Percentiles rank a stretch among this genome's conserved stretches.
Conservation (phyloP, 2,113 vertebrate species). For the Gorsachius goisagi region DNA sequence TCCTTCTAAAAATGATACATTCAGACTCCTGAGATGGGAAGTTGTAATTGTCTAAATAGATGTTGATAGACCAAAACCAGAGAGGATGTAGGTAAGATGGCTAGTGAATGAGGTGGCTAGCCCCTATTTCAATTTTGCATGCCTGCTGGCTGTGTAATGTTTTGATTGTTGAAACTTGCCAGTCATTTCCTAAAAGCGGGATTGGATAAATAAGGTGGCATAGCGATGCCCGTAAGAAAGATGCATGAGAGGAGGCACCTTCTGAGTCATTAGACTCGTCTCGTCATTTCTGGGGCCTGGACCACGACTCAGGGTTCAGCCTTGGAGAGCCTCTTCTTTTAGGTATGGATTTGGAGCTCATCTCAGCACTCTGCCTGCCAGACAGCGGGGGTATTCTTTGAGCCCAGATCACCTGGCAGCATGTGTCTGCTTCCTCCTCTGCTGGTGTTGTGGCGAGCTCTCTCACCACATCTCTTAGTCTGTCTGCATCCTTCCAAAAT, state of each 20-base stretch:
- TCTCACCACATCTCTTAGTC: not conserved
- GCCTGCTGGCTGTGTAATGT: not conserved
- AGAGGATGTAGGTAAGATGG: not conserved
- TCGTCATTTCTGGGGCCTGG: not conserved
- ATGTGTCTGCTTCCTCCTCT: not conserved
- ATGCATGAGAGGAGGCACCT: not conserved
- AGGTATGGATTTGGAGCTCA: not conserved
- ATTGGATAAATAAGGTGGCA: not conserved
- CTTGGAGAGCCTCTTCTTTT: not conserved
- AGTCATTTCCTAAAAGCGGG: not conserved
- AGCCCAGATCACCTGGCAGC: not conserved
- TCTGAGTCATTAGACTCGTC: not conserved
- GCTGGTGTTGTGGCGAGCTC: not conserved
- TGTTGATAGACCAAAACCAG: not conserved
- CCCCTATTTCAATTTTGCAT: fast-evolving
- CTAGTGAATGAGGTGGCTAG: not conserved
- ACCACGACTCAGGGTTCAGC: not conserved
- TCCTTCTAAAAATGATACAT: not conserved
- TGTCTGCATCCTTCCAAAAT: not conserved
- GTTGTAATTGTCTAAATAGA: not conserved
- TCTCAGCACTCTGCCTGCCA: not conserved
- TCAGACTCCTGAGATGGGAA: not conserved
- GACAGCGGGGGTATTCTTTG: not conserved
- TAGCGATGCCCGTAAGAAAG: not conserved
- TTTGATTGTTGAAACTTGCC: not conserved